Conservation (phyloP, 1,140 invertebrate species). For the Neodiprion virginianus region DNA sequence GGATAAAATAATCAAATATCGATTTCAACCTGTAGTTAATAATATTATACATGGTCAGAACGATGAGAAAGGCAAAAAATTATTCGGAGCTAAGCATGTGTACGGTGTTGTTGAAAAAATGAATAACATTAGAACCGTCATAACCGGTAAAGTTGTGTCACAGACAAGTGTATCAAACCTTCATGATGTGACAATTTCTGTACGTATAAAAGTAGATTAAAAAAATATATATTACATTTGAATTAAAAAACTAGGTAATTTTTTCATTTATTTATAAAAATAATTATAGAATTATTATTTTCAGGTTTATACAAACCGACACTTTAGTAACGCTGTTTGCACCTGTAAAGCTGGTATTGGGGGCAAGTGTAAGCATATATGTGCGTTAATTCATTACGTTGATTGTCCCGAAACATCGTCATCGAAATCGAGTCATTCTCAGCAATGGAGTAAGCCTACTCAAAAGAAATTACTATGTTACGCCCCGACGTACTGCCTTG, state of each 20-base stretch:
- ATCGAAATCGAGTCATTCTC: conserved; percentile 17
- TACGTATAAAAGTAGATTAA: conserved; percentile 4
- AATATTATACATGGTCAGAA: conserved; percentile 14
- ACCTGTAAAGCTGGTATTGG: conserved; percentile 21
- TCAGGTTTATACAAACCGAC: not conserved
- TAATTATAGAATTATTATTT: too few relatives aligned
- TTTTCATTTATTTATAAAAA: too few relatives aligned
- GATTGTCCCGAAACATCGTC: conserved; percentile 18
- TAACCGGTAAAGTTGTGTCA: conserved; percentile 20
- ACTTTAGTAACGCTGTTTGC: not conserved
- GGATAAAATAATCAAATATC: not conserved
- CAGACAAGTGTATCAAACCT: conserved; percentile 23
- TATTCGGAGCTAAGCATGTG: conserved; percentile 21
- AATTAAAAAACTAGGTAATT: too few relatives aligned
- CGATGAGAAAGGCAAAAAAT: conserved; percentile 19
- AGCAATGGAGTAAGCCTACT: too few relatives aligned
- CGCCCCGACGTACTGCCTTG: too few relatives aligned
- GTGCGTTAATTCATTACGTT: conserved; percentile 23
- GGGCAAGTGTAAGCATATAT: conserved; percentile 25
- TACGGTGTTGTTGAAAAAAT: conserved; percentile 10
- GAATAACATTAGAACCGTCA: not conserved
- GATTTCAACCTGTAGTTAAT: conserved; percentile 18
- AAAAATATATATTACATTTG: too few relatives aligned
- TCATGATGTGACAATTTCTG: conserved; percentile 26
- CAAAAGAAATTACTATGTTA: too few relatives aligned